phyloP scores from a whole-genome alignment of 2,797 vertebrate species.

The Enteromius paludinosus region DNA sequence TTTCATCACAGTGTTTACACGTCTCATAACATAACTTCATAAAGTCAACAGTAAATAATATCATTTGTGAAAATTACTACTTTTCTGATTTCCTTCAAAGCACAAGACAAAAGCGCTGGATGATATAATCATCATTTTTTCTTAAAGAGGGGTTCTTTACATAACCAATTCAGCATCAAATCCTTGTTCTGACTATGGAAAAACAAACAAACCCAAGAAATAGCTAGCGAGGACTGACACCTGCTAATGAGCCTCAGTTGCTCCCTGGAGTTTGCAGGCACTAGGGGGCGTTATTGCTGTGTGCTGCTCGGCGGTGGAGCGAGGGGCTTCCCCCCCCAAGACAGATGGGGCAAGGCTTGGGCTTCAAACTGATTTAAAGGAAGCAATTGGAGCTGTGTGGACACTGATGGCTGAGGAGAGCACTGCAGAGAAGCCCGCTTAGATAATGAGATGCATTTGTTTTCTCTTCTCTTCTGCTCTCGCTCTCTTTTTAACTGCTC shows the following conservation, averaged over 20 bases:
- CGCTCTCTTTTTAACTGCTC: slow-evolving; percentile 41
- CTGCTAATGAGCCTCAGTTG: not conserved
- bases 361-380: slow-evolving; percentile 82
- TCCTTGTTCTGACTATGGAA: not conserved
- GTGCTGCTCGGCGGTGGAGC: slow-evolving; percentile 55
- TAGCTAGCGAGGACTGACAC: no score
- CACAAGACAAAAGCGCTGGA: no score
- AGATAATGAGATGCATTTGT: slow-evolving; percentile 84
- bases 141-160: not conserved
- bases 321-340: slow-evolving; percentile 67
- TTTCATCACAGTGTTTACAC: not conserved
- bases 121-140: not conserved
- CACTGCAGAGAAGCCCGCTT: slow-evolving; percentile 75
- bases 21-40: not conserved
- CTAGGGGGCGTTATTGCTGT: slow-evolving; percentile 81
- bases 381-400: slow-evolving; percentile 81
- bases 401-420: slow-evolving; percentile 80
- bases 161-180: not conserved
- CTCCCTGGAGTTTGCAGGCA: slow-evolving; percentile 56
- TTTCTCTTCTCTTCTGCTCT: slow-evolving; percentile 62
- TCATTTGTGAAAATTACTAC: not conserved
- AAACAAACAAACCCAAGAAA: not conserved
- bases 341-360: slow-evolving; percentile 79
- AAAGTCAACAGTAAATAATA: not conserved
- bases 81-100: not conserved